Evolutionary conservation across 2,888 invertebrate genomes (phyloP).

Genomic region (Anodontia alba): DNA sequence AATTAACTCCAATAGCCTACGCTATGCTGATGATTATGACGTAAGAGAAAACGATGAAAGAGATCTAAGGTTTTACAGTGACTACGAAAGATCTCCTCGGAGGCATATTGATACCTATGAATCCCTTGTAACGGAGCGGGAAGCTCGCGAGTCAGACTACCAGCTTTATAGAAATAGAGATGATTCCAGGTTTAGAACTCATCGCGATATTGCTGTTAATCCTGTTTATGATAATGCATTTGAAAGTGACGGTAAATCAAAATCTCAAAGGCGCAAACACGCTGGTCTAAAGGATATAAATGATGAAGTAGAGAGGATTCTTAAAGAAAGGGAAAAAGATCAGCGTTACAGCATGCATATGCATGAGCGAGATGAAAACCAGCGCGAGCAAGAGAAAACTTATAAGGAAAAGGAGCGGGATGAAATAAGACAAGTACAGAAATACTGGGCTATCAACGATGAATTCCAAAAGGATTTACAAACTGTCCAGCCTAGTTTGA

Average conservation of each 20-base stretch:
- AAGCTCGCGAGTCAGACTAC: neutral
- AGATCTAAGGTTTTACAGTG: neutral
- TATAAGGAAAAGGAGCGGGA: neutral
- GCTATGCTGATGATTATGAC: neutral
- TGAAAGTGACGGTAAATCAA: neutral
- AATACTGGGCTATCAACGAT: constrained; percentile 5
- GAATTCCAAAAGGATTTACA: constrained; percentile 1
- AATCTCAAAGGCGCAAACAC: neutral
- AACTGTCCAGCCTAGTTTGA: neutral
- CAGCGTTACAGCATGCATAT: neutral
- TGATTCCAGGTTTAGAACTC: neutral
- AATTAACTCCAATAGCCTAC: neutral
- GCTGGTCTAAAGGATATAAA: neutral
- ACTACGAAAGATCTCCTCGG: neutral
- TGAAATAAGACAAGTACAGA: neutral
- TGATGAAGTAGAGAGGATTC: constrained; percentile 1
- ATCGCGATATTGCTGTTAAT: neutral
- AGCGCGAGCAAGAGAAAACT: neutral
- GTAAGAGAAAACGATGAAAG: neutral
- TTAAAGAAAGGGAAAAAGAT: neutral
- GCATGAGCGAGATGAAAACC: neutral
- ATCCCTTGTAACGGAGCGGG: neutral
- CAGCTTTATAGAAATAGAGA: neutral
- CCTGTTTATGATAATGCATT: neutral
- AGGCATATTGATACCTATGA: neutral